A percentile compares a stretch with the other conserved stretches of the same genome.
Conservation (phyloP, 2,797 vertebrate genomes). For the Prunella strophiata region DNA sequence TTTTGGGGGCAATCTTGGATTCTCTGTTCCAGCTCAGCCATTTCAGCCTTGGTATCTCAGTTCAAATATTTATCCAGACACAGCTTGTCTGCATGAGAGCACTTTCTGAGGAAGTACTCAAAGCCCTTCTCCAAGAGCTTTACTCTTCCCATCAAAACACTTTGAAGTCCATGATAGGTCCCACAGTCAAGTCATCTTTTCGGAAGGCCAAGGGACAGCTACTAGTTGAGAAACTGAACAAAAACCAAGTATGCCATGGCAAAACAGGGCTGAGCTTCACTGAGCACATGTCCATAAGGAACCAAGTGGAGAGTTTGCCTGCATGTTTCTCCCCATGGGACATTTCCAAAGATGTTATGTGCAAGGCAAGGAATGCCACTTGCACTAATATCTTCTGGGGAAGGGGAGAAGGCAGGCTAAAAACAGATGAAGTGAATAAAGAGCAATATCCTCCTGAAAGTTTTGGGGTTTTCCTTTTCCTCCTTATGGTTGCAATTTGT, state of each 20-base stretch:
- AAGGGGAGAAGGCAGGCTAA: not conserved
- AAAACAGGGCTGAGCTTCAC: not conserved
- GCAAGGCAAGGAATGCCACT: not conserved
- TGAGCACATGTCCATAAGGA: rapidly evolving
- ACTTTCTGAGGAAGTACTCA: not conserved
- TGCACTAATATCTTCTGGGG: not conserved
- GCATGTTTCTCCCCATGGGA: rapidly evolving
- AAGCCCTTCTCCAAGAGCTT: not conserved
- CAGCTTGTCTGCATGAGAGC: not conserved
- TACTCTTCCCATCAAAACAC: not conserved
- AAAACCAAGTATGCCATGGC: not conserved
- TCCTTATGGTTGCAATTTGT: not conserved
- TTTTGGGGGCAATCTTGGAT: not conserved
- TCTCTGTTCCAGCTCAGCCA: not conserved
- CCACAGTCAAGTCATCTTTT: not conserved
- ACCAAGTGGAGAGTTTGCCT: not conserved
- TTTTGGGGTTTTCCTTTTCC: not conserved
- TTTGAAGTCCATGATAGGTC: not conserved
- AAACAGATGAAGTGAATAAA: not conserved
- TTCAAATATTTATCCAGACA: not conserved
- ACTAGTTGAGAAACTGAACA: not conserved
- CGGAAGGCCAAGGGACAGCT: not conserved
- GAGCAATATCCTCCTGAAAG: not conserved
- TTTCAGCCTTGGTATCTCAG: not conserved
- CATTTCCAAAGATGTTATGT: not conserved